These are phyloP conservation scores for Rhagoletis pomonella DNA, from an alignment of 1,140 invertebrate species.

Conservation along the genomic window DNA sequence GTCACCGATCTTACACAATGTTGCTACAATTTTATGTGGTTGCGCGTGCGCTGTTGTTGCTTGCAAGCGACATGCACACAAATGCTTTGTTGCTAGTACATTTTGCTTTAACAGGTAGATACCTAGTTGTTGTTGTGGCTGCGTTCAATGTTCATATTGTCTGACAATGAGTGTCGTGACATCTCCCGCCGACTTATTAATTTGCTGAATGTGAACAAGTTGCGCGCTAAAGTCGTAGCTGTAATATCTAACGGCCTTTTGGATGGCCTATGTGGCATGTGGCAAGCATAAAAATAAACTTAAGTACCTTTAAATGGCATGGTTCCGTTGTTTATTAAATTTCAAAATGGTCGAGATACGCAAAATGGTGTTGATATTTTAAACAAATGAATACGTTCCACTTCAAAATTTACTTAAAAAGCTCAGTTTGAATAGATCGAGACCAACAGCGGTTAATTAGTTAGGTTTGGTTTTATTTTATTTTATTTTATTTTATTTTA, in stretches of 20 bases:
- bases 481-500: too few species aligned
- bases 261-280: not conserved
- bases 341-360: too few species aligned
- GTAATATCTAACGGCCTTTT: not conserved
- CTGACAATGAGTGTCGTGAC: constrained; percentile 69
- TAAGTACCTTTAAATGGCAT: too few species aligned
- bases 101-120: not conserved
- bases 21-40: constrained; percentile 53
- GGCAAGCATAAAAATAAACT: not conserved
- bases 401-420: too few species aligned
- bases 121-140: not conserved
- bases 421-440: too few species aligned
- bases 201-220: constrained; percentile 61
- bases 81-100: not conserved
- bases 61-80: not conserved
- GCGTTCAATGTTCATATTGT: constrained; percentile 38
- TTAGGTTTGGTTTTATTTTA: too few species aligned
- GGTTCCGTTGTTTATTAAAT: too few species aligned
- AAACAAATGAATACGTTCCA: too few species aligned
- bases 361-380: too few species aligned
- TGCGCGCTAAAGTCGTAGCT: not conserved
- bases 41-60: constrained; percentile 51
- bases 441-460: too few species aligned
- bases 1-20: constrained; percentile 57
- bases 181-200: constrained; percentile 66